Base-by-base conservation (phyloP, 2,888 invertebrate species). In the Lampropteryx suffumata region DNA sequence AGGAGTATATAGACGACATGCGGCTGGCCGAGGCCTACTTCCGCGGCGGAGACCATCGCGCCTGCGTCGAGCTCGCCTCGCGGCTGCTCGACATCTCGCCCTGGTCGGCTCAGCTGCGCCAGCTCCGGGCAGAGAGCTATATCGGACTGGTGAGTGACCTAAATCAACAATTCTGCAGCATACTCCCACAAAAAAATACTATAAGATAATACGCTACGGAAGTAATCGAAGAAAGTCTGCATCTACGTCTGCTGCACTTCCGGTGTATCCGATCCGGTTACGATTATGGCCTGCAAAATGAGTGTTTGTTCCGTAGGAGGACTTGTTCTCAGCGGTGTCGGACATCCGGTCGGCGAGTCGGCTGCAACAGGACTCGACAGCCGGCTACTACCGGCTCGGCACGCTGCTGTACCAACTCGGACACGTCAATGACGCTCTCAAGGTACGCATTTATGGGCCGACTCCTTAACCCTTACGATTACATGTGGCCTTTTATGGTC, bases 311-410 rank as follows among this genome's bases (percentile, higher is more conserved):
- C 57, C 57, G 0, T 76, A 93, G 65, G 95, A 95, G 46, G 97
- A 99, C 80, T 89, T 94, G 29, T 92, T 94, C 71, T 94, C 96
- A 30, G 99, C 99, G 10, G 96, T 99, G 59, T 93, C 95, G 13
- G 99, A 99, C 83, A 93, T 99, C 68, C 92, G 96, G 32, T 94
- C 97, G 0, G 95, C 97, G 30, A 97, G 98, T 50, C 97, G 98
- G 66, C 91, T 99, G 51, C 93, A 95, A 53, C 94, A 96, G 61
- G 99, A 99, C 87, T 97, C 98, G 75, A 98, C 98, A 0, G 93
- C 93, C 49, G 98, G 97, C 0, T 96, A 93, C 82, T 93, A 92
- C 67, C 94, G 96, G 59, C 92, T 99, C n/a, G 94, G 98, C 36
- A 90, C 92, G 46, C 85, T 99, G 54, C 93, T 98, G 43, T 99